phyloP scores from a whole-genome alignment of 1,140 invertebrate species.

The Ptiloglossa arizonensis region DNA sequence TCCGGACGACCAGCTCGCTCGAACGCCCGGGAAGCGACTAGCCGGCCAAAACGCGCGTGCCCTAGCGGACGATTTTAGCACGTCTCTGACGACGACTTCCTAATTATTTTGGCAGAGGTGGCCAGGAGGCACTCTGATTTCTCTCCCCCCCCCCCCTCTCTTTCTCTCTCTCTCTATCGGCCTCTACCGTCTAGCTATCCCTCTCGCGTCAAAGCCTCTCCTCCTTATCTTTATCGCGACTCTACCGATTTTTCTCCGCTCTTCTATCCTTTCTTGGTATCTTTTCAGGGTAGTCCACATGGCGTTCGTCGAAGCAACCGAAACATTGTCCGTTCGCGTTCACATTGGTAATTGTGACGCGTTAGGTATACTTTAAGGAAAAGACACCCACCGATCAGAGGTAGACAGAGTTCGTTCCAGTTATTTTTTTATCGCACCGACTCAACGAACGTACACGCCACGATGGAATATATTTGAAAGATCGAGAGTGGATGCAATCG shows the following conservation, averaged over 20 bases:
- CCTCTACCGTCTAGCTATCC: neutral
- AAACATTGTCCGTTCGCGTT: too few relatives aligned
- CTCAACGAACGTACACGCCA: too few relatives aligned
- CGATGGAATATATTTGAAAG: neutral
- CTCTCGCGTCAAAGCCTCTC: neutral
- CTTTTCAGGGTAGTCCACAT: too few relatives aligned
- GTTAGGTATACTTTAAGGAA: too few relatives aligned
- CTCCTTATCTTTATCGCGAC: neutral
- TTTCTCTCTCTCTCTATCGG: conserved; percentile 55
- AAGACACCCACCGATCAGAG: too few relatives aligned
- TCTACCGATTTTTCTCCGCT: too few relatives aligned
- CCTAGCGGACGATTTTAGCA: conserved; percentile 88
- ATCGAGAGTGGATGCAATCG: neutral
- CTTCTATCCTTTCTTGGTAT: conserved; percentile 44
- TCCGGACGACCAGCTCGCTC: conserved; percentile 68
- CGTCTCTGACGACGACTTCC: conserved; percentile 85
- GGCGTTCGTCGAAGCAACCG: too few relatives aligned
- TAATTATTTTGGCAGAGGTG: conserved; percentile 88
- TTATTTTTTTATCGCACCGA: too few relatives aligned
- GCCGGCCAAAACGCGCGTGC: conserved; percentile 78
- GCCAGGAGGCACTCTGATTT: conserved; percentile 47
- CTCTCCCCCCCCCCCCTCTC: conserved; percentile 1
- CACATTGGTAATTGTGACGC: too few relatives aligned
- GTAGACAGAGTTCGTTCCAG: too few relatives aligned
- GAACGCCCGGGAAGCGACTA: conserved; percentile 78